A percentile compares a stretch with the other conserved stretches of the same genome.
phyloP scores from a whole-genome alignment of 2,888 invertebrate species.

The Nysson spinosus region DNA sequence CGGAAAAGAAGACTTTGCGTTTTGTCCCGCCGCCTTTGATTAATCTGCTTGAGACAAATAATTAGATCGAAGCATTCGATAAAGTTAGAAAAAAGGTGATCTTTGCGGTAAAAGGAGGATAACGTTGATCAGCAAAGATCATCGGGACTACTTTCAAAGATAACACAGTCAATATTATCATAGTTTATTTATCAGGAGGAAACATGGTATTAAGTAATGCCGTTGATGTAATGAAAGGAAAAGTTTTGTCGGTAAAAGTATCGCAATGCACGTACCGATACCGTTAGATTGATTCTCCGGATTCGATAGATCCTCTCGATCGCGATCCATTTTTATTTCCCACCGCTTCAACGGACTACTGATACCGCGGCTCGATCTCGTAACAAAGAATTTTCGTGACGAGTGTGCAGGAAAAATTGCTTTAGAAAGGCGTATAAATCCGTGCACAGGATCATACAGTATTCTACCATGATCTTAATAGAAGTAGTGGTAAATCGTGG shows the following conservation, averaged over 20 bases:
- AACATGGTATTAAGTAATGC: too few relatives aligned
- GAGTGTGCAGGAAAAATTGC: slow-evolving; percentile 53
- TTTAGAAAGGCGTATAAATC: slow-evolving; percentile 70
- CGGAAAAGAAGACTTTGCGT: slow-evolving; percentile 22
- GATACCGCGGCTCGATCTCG: slow-evolving; percentile 21
- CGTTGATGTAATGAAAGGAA: too few relatives aligned
- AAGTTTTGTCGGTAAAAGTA: too few relatives aligned
- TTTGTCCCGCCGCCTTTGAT: neutral
- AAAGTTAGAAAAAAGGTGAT: neutral
- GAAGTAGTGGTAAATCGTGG: slow-evolving; percentile 17
- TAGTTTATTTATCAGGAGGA: neutral
- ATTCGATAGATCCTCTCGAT: slow-evolving; percentile 23
- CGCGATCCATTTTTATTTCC: slow-evolving; percentile 32
- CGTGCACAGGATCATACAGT: neutral
- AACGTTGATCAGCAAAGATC: neutral
- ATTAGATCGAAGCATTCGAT: neutral
- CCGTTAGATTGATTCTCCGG: slow-evolving; percentile 6
- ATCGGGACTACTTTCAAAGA: neutral
- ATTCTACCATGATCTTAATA: neutral
- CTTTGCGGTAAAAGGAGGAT: neutral
- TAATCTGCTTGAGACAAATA: neutral
- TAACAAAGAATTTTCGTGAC: slow-evolving; percentile 63
- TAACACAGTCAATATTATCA: too few relatives aligned
- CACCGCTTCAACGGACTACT: slow-evolving; percentile 6
- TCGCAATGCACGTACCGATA: neutral